Conservation (phyloP, 2,113 vertebrate genomes). For the Dascyllus trimaculatus region DNA sequence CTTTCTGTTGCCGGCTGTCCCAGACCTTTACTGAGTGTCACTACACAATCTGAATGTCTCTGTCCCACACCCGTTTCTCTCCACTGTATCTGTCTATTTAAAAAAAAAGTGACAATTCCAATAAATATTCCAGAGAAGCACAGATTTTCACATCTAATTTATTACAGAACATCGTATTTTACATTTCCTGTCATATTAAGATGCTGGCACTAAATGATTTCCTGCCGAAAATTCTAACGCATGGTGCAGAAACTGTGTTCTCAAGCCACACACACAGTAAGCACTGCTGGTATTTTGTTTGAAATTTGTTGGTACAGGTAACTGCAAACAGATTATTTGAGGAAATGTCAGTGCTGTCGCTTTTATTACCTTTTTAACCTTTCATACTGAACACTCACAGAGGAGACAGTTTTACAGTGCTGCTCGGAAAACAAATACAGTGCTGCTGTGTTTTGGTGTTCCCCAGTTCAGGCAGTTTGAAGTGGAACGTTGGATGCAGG, state of each 20-base stretch:
- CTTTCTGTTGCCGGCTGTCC: no score
- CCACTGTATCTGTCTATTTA: no score
- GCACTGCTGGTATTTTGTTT: slow-evolving; percentile 18
- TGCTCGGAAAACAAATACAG: slow-evolving; percentile 35
- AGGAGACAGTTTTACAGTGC: slow-evolving; percentile 31
- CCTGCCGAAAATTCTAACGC: not conserved
- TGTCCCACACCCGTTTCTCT: no score
- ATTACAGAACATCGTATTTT: not conserved
- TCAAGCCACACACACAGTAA: not conserved
- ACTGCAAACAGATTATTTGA: slow-evolving; percentile 41
- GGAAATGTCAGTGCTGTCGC: slow-evolving; percentile 51
- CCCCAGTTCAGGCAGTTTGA: not conserved
- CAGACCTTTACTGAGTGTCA: no score
- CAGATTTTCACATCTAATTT: not conserved
- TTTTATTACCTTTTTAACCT: slow-evolving; percentile 56
- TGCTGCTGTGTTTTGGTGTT: slow-evolving; percentile 9
- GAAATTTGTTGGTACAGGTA: not conserved
- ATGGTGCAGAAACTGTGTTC: no score
- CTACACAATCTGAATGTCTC: no score
- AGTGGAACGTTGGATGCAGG: no score
- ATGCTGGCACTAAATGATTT: not conserved
- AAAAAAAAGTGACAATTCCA: no score
- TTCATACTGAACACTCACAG: slow-evolving; percentile 8
- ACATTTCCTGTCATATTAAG: not conserved
- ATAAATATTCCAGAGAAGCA: no score